Base-by-base conservation (phyloP, 2,113 vertebrate genomes). In the Cathartes aura region DNA sequence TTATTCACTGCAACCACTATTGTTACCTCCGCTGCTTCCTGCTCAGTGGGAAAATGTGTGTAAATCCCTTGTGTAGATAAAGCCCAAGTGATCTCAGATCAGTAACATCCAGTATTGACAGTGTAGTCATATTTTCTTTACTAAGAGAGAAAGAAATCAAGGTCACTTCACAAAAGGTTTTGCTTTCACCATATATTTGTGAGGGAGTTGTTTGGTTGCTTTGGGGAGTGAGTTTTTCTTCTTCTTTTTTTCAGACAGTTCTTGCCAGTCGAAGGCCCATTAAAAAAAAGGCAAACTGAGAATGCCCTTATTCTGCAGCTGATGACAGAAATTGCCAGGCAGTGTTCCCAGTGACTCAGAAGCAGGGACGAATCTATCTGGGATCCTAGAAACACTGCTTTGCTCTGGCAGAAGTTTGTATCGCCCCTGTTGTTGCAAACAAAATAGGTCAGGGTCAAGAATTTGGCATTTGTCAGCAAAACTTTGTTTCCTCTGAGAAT, bases 381-480 rank as follows among this genome's bases (percentile, higher is more conserved):
- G 55, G 63, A 94, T 81, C 19, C 50, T 78, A 55, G 83, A 94
- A 78, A 59, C 43, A 58, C 17, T 87, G 36, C 36, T 91, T 91
- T 87, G 5, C 32, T 87, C 76, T 87, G 52, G 72, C 59, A 81
- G 59, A 89, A 66, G 47, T 67, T 55, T 85, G 16, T 62, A n/a
- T 81, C 83, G 53, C 63, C 20, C 32, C 74, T 56, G 27, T 80
- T 56, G 66, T 53, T 73, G n/a, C 63, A 87, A 92, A 92, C 13
- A 71, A 82, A 94, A 78, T 15, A 89, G 66, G 71, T 93, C 79
- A 76, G 63, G 63, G 75, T 95, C 89, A 92, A 67, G 72, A 95
- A 91, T 78, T 40, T 67, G 59, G 42, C 52, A 59, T 91, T 96
- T 96, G 93, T 83, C 83, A 73, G 40, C 13, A 66, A 75, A 89